Evolutionary conservation across 2,113 vertebrate genomes (phyloP).

Genomic region (Aphelocoma coerulescens): DNA sequence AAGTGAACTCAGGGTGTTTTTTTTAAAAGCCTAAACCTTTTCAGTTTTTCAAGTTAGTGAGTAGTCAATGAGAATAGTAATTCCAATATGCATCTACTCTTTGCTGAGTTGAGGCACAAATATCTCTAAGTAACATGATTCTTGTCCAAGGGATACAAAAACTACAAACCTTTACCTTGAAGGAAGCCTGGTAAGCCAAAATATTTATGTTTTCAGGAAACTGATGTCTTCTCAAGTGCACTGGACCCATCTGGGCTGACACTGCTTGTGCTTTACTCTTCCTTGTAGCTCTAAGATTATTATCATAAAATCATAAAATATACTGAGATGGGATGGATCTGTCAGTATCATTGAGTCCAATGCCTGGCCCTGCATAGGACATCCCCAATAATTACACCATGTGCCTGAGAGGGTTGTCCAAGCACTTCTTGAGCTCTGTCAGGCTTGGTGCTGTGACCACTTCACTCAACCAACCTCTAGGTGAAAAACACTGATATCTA

Average conservation of each 20-base stretch:
- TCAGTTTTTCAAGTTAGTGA: background rate
- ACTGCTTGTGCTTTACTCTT: background rate
- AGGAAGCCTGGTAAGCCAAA: background rate
- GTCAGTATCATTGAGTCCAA: background rate
- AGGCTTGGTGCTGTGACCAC: background rate
- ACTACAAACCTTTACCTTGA: background rate
- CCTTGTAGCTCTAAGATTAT: background rate
- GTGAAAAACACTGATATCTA: background rate
- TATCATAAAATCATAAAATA: background rate
- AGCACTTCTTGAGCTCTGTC: background rate
- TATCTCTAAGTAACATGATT: background rate
- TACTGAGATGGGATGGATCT: background rate
- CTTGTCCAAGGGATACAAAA: background rate
- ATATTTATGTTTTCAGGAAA: background rate
- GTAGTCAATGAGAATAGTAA: background rate
- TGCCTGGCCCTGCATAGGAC: background rate
- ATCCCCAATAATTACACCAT: background rate
- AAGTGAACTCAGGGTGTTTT: accelerated
- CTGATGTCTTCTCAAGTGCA: background rate
- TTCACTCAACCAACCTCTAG: background rate
- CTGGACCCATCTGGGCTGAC: background rate
- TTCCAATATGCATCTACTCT: background rate
- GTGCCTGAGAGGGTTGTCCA: background rate
- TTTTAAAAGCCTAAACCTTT: background rate
- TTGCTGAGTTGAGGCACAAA: background rate